Conservation (phyloP, 2,888 invertebrate species). For the Ypsolopha scabrella region DNA sequence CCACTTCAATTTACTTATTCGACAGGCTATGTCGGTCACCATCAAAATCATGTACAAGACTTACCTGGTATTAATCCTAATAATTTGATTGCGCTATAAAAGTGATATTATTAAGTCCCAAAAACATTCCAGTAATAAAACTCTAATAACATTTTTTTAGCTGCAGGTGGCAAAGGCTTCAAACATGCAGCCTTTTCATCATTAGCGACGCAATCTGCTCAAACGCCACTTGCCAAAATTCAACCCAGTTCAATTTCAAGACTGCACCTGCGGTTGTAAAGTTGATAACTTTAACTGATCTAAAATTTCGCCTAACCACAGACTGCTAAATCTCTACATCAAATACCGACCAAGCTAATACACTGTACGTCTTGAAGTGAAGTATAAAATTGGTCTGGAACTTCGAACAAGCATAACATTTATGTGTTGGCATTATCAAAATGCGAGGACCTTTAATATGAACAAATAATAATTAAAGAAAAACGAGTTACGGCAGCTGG, state of each 20-base stretch:
- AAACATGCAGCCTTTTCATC: not conserved
- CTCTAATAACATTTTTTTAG: not conserved
- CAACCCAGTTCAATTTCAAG: not conserved
- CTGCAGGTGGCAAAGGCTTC: not conserved
- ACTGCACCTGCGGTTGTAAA: not conserved
- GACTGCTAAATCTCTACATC: too few species aligned
- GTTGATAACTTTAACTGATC: not conserved
- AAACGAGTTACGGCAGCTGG: not conserved
- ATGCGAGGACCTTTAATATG: too few species aligned
- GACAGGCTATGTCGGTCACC: too few species aligned
- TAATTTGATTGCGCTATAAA: constrained; percentile 1
- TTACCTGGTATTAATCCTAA: not conserved
- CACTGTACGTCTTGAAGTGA: too few species aligned
- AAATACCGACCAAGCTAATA: too few species aligned
- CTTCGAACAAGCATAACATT: too few species aligned
- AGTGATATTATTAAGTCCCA: not conserved
- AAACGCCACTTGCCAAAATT: not conserved
- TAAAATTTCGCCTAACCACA: not conserved
- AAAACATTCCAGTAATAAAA: constrained; percentile 1
- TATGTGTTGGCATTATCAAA: too few species aligned
- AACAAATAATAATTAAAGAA: not conserved
- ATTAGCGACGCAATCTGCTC: not conserved
- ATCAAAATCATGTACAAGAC: not conserved
- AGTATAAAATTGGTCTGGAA: too few species aligned
- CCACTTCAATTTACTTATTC: too few species aligned